Conservation (phyloP, 2,797 vertebrate genomes). For the Aulostomus chinensis region DNA sequence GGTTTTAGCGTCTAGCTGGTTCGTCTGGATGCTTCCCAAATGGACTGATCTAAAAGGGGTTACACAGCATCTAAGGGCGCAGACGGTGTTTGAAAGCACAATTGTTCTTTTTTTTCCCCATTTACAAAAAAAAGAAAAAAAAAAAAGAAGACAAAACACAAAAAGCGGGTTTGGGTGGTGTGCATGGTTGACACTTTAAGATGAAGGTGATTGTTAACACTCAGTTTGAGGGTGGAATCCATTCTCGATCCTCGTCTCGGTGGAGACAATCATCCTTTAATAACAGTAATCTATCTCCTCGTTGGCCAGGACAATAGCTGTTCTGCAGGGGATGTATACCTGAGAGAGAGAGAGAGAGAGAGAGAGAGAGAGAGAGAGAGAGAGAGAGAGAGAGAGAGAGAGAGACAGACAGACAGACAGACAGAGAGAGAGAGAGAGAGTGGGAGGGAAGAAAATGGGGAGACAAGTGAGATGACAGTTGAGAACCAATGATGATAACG, state of each 20-base stretch:
- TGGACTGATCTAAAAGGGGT: slow-evolving; percentile 65
- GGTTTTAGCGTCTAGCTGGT: slow-evolving; percentile 66
- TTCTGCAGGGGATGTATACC: slow-evolving; percentile 99
- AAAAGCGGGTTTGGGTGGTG: slow-evolving; percentile 41
- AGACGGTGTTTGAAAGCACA: slow-evolving; percentile 63
- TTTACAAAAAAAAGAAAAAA: slow-evolving; percentile 42
- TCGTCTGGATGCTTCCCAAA: slow-evolving; percentile 64
- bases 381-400: slow-evolving; percentile 43
- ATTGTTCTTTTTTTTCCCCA: background rate
- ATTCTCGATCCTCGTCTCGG: slow-evolving; percentile 57
- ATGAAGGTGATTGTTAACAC: slow-evolving; percentile 72
- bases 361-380: slow-evolving; percentile 15
- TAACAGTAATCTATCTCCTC: slow-evolving; percentile 84
- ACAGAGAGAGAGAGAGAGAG: slow-evolving; percentile 21
- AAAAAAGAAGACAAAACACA: slow-evolving; percentile 25
- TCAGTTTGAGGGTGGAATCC: slow-evolving; percentile 65
- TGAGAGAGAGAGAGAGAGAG: slow-evolving; percentile 68
- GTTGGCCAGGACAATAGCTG: slow-evolving; percentile 91
- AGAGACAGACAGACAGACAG: slow-evolving; percentile 44
- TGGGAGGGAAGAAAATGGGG: slow-evolving; percentile 24
- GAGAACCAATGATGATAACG: slow-evolving; percentile 52
- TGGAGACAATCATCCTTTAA: slow-evolving; percentile 74
- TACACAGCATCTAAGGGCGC: slow-evolving; percentile 59
- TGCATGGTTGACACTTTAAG: slow-evolving; percentile 62
- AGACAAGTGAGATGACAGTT: slow-evolving; percentile 53